Evolutionary conservation across 2,888 invertebrate genomes (phyloP).

Genomic region (Cantharis lateralis): DNA sequence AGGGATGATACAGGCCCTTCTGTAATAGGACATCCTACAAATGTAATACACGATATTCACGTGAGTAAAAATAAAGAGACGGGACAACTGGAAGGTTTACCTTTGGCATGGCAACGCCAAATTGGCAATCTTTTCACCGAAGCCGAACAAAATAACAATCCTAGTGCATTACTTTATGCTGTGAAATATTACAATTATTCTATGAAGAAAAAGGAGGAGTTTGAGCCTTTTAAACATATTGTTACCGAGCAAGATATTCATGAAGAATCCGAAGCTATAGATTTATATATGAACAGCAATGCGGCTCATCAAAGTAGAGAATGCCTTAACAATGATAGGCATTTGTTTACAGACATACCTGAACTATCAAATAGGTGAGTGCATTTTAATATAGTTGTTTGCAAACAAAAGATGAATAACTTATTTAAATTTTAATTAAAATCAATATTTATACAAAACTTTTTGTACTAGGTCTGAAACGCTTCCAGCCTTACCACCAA

Average conservation of each 20-base stretch:
- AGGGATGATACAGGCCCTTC: constrained; percentile 61
- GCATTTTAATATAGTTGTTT: constrained; percentile 14
- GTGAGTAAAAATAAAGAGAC: constrained; percentile 83
- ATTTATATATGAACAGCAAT: constrained; percentile 74
- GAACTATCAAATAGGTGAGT: constrained; percentile 32
- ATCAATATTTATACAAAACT: not conserved
- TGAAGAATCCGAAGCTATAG: constrained; percentile 82
- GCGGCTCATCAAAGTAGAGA: constrained; percentile 71
- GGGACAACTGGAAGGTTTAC: constrained; percentile 84
- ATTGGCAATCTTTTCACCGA: constrained; percentile 83
- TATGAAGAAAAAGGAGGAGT: constrained; percentile 77
- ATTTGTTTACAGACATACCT: constrained; percentile 17
- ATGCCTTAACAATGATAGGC: not conserved
- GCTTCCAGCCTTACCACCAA: constrained; percentile 61
- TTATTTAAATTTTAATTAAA: not conserved
- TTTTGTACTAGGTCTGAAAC: constrained; percentile 56
- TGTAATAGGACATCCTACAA: constrained; percentile 82
- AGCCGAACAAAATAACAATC: constrained; percentile 87
- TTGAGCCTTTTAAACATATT: constrained; percentile 72
- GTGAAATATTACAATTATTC: constrained; percentile 89
- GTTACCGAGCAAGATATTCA: constrained; percentile 81
- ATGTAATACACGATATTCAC: constrained; percentile 84
- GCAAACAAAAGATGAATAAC: no score
- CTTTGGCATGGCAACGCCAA: constrained; percentile 78
- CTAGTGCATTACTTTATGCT: constrained; percentile 87